Evolutionary conservation across 2,888 invertebrate genomes (phyloP).

Genomic region (Dynastes tityus): DNA sequence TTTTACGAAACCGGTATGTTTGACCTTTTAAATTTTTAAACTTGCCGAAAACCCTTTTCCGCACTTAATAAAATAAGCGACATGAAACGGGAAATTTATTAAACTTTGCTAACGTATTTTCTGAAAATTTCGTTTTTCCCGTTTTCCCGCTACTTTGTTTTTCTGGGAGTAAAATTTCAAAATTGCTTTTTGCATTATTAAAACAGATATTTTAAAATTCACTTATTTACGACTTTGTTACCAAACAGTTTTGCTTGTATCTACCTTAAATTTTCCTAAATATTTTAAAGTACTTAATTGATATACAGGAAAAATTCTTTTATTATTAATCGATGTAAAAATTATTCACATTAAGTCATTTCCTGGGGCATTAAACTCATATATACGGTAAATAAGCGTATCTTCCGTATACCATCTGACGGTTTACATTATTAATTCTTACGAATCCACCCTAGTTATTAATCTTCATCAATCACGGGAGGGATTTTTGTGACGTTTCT

Average conservation of each 20-base stretch:
- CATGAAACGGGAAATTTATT: constrained; percentile 10
- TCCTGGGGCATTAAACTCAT: neutral
- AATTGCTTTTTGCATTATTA: neutral
- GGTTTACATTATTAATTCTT: constrained; percentile 30
- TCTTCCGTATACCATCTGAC: constrained; percentile 17
- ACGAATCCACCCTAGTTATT: constrained; percentile 12
- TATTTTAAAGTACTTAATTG: neutral
- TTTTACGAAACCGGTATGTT: neutral
- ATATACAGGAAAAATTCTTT: neutral
- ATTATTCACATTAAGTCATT: too few species aligned
- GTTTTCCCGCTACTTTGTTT: neutral
- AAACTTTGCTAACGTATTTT: constrained; percentile 18
- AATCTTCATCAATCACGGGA: constrained; percentile 46
- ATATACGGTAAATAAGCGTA: neutral
- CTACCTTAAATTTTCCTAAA: too few species aligned
- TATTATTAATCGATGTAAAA: too few species aligned
- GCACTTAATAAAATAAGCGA: constrained; percentile 27
- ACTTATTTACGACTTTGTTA: neutral
- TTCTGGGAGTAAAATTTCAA: too few species aligned
- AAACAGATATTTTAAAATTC: neutral
- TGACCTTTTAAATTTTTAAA: constrained; percentile 29
- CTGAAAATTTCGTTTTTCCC: neutral
- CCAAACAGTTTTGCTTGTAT: too few species aligned
- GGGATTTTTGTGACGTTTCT: neutral
- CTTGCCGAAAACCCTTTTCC: constrained; percentile 17